Percentiles rank a stretch among this genome's conserved stretches.
phyloP scores from a whole-genome alignment of 2,888 invertebrate species.

The Cenopis cana region DNA sequence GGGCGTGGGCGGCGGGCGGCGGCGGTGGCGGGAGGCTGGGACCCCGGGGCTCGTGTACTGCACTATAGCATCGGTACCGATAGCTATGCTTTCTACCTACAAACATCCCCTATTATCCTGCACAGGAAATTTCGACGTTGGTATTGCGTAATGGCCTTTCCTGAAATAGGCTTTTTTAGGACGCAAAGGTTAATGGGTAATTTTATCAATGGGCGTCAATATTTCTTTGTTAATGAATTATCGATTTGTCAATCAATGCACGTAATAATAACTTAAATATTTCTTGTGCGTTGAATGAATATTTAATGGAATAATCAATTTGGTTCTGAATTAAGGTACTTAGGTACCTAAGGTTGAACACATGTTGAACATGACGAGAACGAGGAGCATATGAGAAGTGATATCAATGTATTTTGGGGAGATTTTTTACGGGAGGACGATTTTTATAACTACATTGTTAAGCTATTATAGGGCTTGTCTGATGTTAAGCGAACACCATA shows the following conservation, averaged over 20 bases:
- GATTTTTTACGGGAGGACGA: too few species aligned
- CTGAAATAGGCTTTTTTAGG: slow-evolving; percentile 7
- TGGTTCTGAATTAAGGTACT: neutral
- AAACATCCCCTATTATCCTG: slow-evolving; percentile 29
- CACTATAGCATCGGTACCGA: slow-evolving; percentile 38
- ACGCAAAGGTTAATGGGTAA: neutral
- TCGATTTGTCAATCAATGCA: neutral
- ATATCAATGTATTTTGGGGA: neutral
- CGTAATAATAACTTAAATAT: neutral
- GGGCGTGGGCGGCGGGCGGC: slow-evolving; percentile 35
- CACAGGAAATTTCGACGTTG: slow-evolving; percentile 26
- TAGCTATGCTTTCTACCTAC: slow-evolving; percentile 40
- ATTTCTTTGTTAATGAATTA: neutral
- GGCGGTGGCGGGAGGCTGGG: slow-evolving; percentile 21
- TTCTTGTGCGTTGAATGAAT: neutral
- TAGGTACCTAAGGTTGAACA: too few species aligned
- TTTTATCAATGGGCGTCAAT: neutral
- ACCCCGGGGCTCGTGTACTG: slow-evolving; percentile 39
- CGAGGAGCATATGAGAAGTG: neutral
- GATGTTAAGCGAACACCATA: too few species aligned
- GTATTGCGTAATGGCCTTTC: slow-evolving; percentile 31
- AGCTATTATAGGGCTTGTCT: too few species aligned
- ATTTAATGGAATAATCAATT: neutral
- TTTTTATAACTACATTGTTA: too few species aligned
- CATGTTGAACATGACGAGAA: too few species aligned